Base-by-base conservation (phyloP, 1,140 invertebrate species). In the Drosophila athabasca region DNA sequence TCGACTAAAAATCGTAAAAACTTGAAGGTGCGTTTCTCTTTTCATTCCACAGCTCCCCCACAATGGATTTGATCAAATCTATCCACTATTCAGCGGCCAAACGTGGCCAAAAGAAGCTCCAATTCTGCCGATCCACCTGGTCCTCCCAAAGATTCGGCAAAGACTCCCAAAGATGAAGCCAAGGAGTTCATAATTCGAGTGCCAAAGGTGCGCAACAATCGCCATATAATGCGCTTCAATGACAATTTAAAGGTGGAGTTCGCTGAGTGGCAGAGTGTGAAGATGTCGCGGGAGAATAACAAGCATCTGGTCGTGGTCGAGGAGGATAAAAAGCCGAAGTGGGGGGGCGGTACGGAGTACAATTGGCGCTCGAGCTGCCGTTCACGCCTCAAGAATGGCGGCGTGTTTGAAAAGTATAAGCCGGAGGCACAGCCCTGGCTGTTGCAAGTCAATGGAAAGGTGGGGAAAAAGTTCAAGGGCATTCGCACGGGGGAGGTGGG, bases 401-500 rank as follows among this genome's bases (percentile, higher is more conserved):
- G 24, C 24, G 95, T 95, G 29, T 94, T 95, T 3, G 95, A 95
- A 73, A 97, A 97, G 85, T 98, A 99, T 91, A 95, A 96, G 76
- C 95, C 96, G 0, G 97, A 99, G 65, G 97, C 98, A 90, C 97
- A 99, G 83, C 98, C 98, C 0, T 99, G 98, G 98, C 95, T 98
- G 55, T 92, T 99, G 7, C 98, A 97, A 93, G 94, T 96, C 50
- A 97, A 96, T 35, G 97, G 97, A 29, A 98, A 98, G 92, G 95
- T 94, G 83, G 96, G 96, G 1, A 98, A 97, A 92, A 98, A 97
- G 94, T 98, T 94, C 91, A 96, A 95, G 93, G 96, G 96, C 15
- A 96, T 97, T 26, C 93, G 97, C 45, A 98, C 99, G 92, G 98
- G 98, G 17, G 97, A 98, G 45, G 96, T 99, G 0, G 95, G 96